Conservation (phyloP, 1,140 invertebrate species). For the Charaxes varanes region DNA sequence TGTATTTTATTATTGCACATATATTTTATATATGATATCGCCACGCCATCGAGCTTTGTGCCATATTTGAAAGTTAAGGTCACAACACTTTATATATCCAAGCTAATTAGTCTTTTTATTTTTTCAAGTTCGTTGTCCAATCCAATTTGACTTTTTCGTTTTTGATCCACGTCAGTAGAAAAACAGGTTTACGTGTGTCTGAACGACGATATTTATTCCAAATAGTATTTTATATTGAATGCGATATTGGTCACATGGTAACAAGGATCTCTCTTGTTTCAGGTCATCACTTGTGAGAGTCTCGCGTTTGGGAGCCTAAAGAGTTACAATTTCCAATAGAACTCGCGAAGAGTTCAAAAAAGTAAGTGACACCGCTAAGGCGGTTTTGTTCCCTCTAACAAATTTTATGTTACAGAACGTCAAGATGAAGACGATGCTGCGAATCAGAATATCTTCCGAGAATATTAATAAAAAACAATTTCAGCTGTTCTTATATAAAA, state of each 20-base stretch:
- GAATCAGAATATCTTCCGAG: constrained; percentile 1
- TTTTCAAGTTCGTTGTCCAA: too few species aligned
- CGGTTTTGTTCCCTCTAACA: constrained; percentile 35
- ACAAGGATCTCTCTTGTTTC: constrained; percentile 46
- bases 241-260: not conserved
- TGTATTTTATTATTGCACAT: too few species aligned
- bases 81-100: too few species aligned
- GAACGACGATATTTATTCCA: too few species aligned
- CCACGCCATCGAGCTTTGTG: too few species aligned
- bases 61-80: too few species aligned
- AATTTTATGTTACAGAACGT: constrained; percentile 42
- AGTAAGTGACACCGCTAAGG: constrained; percentile 56
- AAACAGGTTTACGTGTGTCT: too few species aligned
- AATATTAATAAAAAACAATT: constrained; percentile 1
- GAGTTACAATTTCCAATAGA: constrained; percentile 64
- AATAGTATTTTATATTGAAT: not conserved
- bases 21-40: too few species aligned
- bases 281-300: constrained; percentile 53
- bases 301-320: constrained; percentile 56
- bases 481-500: too few species aligned
- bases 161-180: too few species aligned
- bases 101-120: too few species aligned
- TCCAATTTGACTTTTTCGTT: too few species aligned
- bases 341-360: constrained; percentile 67
- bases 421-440: constrained; percentile 6